These are phyloP conservation scores for Chironomus tepperi DNA, from an alignment of 1,140 invertebrate genomes.

Conservation along the genomic window DNA sequence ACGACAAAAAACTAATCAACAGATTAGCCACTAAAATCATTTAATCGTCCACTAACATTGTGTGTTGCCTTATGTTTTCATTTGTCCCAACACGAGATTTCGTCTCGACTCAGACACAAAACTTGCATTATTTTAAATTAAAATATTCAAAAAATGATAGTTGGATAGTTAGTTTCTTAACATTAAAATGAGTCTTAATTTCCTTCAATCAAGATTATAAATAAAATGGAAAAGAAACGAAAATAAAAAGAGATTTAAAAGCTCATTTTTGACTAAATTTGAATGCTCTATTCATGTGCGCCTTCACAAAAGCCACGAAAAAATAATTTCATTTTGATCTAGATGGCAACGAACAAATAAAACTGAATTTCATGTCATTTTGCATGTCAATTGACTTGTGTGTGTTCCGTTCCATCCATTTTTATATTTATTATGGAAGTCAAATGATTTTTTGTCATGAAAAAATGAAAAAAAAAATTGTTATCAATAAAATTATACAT, in stretches of 20 bases:
- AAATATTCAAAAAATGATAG: no score
- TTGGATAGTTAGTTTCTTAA: no score
- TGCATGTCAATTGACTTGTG: not conserved
- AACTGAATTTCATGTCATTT: not conserved
- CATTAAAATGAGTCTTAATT: not conserved
- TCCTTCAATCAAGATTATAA: not conserved
- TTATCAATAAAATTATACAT: no score
- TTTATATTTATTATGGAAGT: not conserved
- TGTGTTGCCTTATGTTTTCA: no score
- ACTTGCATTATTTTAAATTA: no score
- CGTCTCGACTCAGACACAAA: no score
- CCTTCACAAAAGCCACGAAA: not conserved
- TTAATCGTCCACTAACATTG: no score
- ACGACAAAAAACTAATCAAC: no score
- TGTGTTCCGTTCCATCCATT: not conserved
- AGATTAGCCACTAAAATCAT: no score
- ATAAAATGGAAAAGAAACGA: not conserved
- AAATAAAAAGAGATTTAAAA: not conserved
- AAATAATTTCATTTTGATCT: conserved; percentile 12
- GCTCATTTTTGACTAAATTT: not conserved
- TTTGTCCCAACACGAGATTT: no score
- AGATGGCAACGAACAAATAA: not conserved
- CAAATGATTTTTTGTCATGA: conserved; percentile 4
- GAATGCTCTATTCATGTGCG: not conserved
- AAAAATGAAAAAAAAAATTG: not conserved